These are phyloP conservation scores for Aldrovandia affinis DNA, from an alignment of 2,797 vertebrate genomes.

Conservation along the genomic window DNA sequence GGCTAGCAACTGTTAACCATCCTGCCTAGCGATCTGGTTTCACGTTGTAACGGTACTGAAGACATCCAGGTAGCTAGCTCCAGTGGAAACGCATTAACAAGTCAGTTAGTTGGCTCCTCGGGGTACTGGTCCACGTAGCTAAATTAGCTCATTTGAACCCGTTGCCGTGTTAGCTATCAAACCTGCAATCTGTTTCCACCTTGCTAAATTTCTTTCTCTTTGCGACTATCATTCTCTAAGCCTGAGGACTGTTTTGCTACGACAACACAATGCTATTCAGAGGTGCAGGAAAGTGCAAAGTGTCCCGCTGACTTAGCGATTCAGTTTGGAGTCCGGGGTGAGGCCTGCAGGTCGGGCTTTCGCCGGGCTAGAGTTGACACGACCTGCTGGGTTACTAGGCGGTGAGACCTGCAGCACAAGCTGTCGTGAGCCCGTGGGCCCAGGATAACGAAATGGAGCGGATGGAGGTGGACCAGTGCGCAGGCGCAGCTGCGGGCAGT, in stretches of 20 bases:
- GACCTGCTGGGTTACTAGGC: constrained; percentile 52
- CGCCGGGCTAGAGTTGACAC: constrained; percentile 68
- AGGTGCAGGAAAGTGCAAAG: constrained; percentile 29
- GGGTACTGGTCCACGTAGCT: constrained; percentile 12
- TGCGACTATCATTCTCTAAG: background rate
- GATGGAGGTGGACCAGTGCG: constrained; percentile 83
- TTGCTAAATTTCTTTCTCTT: constrained; percentile 5
- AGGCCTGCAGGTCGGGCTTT: constrained; percentile 83
- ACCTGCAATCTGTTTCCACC: background rate
- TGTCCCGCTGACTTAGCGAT: constrained; percentile 57
- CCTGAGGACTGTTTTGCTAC: constrained; percentile 21
- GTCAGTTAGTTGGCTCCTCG: background rate
- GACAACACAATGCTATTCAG: constrained; percentile 62
- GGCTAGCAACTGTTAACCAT: background rate
- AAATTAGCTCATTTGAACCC: background rate
- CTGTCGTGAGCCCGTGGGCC: constrained; percentile 51
- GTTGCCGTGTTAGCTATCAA: constrained; percentile 12
- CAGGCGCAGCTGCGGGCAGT: constrained; percentile 72
- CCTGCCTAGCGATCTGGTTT: background rate
- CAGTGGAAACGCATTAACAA: constrained; percentile 24
- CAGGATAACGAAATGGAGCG: constrained; percentile 70
- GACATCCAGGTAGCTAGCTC: background rate
- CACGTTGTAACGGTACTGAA: background rate
- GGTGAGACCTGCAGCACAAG: constrained; percentile 52
- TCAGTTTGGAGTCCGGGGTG: constrained; percentile 58